Base-by-base conservation (phyloP, 2,113 vertebrate genomes). In the Orthochromis indermauri region DNA sequence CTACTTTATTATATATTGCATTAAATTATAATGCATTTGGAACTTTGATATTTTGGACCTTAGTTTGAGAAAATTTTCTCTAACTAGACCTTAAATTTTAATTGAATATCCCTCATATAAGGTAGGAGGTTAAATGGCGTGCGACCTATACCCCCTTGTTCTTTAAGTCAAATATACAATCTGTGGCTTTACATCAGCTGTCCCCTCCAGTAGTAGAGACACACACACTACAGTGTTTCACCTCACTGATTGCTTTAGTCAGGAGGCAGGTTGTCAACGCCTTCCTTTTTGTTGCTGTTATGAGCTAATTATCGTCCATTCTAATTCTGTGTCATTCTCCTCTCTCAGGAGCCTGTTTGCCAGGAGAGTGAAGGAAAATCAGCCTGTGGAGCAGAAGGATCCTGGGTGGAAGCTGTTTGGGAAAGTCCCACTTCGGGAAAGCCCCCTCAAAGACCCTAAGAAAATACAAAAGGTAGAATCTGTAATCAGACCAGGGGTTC, bases 381-480 rank as follows among this genome's bases (percentile, higher is more conserved):
- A 92, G 91, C 91, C 95, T 53, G 95, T 95, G 87, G 97, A 96
- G 82, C 97, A 95, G 76, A 96, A 86, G 89, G 97, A 98, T 91
- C 94, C 96, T 49, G 97, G 97, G 40, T 99, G 97, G 98, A 99
- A 97, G 89, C 96, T 99, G 51, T 99, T 99, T 95, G 97, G 97
- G 68, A 98, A 96, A 95, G 95, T 96, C 21, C 96, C 97, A 11
- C 95, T 91, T 5, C 94, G 96, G 82, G 97, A 99, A 86, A 95
- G 90, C 80, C 94, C 95, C 33, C 85, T 93, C 66, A 98, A 95
- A 94, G 97, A 98, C 51, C 91, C 97, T 2, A 96, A 95, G 94
- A 97, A 92, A 94, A 95, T 94, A 19, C 96, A 96, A 53, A 97
- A 98, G 98, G 98, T 99, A 97, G 4, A 68, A 14, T 37, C n/a